A percentile compares a stretch with the other conserved stretches of the same genome.
These are phyloP conservation scores for Diabrotica virgifera DNA, from an alignment of 1,140 invertebrate species.

Conservation along the genomic window DNA sequence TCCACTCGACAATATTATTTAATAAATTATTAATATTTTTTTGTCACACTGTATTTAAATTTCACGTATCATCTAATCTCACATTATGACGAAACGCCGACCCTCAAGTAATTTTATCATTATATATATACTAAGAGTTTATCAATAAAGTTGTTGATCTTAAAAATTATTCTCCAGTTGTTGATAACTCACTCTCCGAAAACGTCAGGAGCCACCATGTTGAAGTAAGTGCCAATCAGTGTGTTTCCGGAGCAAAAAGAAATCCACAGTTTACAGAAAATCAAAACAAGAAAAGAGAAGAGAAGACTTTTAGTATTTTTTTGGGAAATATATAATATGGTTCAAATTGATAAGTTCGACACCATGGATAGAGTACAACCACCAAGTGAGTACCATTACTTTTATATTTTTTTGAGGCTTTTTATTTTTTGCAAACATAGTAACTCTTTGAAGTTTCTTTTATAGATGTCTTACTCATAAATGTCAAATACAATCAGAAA, in stretches of 20 bases:
- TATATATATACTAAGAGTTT: conserved; percentile 1
- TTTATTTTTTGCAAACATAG: no score
- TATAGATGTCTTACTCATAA: no score
- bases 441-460: no score
- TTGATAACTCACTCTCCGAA: neutral
- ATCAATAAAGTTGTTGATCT: conserved; percentile 1
- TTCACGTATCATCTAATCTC: neutral
- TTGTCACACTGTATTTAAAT: neutral
- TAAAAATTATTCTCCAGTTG: conserved; percentile 1
- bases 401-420: neutral
- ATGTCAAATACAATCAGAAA: no score
- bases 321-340: neutral
- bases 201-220: neutral
- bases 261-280: neutral
- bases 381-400: neutral
- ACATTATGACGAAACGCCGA: neutral
- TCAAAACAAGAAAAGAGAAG: neutral
- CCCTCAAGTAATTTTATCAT: conserved; percentile 2
- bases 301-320: neutral
- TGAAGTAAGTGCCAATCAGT: neutral
- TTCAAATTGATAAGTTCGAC: neutral
- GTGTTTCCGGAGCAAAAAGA: neutral
- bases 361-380: neutral
- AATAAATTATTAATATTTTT: neutral
- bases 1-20: no score